Percentiles rank a stretch among this genome's conserved stretches.
Evolutionary conservation across 2,113 vertebrate species (phyloP).

Genomic region (Prolemur simus): DNA sequence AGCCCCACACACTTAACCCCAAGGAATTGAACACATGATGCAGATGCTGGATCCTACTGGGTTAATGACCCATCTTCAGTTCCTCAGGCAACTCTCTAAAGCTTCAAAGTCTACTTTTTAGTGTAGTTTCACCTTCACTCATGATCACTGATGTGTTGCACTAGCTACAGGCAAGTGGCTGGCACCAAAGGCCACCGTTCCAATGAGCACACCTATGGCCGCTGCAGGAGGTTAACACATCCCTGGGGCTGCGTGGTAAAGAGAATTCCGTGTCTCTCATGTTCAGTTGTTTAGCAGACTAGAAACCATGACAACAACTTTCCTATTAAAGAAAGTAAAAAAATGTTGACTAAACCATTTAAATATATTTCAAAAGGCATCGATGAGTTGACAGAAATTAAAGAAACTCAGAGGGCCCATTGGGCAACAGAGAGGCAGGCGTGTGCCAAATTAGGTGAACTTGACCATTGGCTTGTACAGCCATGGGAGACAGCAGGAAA

Average conservation of each 20-base stretch:
- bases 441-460: background rate
- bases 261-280: background rate
- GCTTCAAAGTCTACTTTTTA: background rate
- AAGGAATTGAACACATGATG: background rate
- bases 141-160: background rate
- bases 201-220: background rate
- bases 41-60: background rate
- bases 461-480: background rate
- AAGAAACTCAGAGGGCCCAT: background rate
- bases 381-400: background rate
- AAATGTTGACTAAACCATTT: background rate
- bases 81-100: background rate
- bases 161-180: background rate
- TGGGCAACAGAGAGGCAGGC: background rate
- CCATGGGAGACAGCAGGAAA: background rate
- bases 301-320: background rate
- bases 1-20: background rate
- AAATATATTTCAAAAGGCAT: background rate
- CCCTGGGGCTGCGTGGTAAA: background rate
- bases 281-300: background rate
- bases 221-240: background rate
- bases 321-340: background rate
- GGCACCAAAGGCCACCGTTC: background rate
- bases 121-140: constrained; percentile 44
- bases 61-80: constrained; percentile 10